Percentiles rank a stretch among this genome's conserved stretches.
phyloP scores from a whole-genome alignment of 2,797 vertebrate species.

The Chromis chromis region DNA sequence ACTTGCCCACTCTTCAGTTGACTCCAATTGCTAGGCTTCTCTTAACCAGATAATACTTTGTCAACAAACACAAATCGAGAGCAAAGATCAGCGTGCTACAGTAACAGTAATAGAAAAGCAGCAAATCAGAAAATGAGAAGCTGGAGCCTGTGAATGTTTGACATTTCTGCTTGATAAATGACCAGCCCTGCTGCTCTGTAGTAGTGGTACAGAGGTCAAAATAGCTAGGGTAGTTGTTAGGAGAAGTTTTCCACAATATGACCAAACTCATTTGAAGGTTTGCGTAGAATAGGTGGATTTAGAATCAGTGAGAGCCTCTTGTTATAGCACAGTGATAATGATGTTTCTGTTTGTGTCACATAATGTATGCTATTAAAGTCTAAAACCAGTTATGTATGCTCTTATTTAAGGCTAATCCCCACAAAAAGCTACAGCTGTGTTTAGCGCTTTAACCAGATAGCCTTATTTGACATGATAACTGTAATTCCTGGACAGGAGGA shows the following conservation, averaged over 20 bases:
- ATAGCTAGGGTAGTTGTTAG: not conserved
- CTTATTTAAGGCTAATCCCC: not conserved
- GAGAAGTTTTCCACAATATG: not conserved
- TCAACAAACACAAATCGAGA: not conserved
- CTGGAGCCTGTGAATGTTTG: constrained; percentile 14
- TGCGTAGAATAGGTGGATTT: not conserved
- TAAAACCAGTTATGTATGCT: not conserved
- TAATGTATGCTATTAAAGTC: not conserved
- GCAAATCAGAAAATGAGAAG: not conserved
- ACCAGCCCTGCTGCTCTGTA: constrained; percentile 3
- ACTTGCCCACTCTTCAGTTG: not conserved
- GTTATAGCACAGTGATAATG: not conserved
- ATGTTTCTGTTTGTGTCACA: not conserved
- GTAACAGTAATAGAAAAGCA: not conserved
- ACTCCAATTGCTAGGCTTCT: not conserved
- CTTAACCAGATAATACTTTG: not conserved
- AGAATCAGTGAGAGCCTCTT: not conserved
- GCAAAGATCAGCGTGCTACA: not conserved
- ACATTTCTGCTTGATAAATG: constrained; percentile 6
- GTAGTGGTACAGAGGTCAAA: not conserved
- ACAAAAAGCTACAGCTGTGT: not conserved
- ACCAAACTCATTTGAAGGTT: not conserved
- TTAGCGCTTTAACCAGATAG: not conserved
- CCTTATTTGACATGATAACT: not conserved
- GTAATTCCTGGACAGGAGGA: not conserved